Evolutionary conservation across 2,888 invertebrate genomes (phyloP), one percentile per base, ranked within the genome.

Genomic region (Hirtodrosophila trivittata): DNA sequence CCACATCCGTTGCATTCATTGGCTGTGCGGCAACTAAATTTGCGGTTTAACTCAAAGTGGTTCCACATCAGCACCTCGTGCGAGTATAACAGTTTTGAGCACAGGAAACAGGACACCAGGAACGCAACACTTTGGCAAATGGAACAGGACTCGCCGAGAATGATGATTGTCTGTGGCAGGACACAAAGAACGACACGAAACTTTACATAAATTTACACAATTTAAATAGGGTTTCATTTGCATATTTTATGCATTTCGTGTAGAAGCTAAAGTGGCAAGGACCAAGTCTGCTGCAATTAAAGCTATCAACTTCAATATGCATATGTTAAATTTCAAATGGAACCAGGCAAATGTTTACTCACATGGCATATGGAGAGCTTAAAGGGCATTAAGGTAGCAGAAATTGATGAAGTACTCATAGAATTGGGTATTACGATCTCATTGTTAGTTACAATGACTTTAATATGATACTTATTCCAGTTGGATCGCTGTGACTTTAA

Each of bases 171-270:
- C 28, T 26, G 35, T 18, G 8, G 8, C 14, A 33, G 21, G 33
- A 37, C 54, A 49, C 65, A 59, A 37, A 59, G 69, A 39, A 52
- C 12, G 59, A 49, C 55, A 55, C 49, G 66, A 41, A 62, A 69
- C 64, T 83, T 80, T 55, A 66, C 75, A 83, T 80, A 77, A 66
- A 75, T 72, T 69, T 69, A 62, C 75, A 69, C 65, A 69, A 60
- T 72, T 77, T 65, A 66, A 65, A 57, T 46, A 58, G 59, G 57
- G 57, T 62, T 66, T 77, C 72, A 72, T 80, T 83, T 83, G 75
- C 81, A 80, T 80, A 80, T 80, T 77, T 75, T 62, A 72, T 69
- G 68, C 84, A 75, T 69, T 75, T 60, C 33, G 50, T 41, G 16
- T 21, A 3, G 37, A 28, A 26, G 32, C 12, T 25, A 12, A 8